Percentiles rank a stretch among this genome's conserved stretches.
phyloP scores from a whole-genome alignment of 2,113 vertebrate genomes.

The Gulo gulo region DNA sequence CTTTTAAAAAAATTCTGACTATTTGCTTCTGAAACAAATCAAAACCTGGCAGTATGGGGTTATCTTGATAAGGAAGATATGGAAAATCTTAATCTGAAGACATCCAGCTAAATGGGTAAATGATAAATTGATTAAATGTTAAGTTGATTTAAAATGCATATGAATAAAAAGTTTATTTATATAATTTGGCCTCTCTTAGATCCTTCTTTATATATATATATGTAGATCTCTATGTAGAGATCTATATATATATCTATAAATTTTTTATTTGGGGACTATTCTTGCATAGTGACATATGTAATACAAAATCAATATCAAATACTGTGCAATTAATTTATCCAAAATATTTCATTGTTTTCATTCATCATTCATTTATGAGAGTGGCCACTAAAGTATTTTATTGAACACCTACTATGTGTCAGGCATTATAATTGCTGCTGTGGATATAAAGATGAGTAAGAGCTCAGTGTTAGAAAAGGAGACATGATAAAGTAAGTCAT shows the following conservation, averaged over 20 bases:
- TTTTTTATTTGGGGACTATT: not conserved
- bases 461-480: not conserved
- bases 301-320: not conserved
- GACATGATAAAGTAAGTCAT: not conserved
- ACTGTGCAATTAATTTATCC: not conserved
- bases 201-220: not conserved
- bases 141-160: not conserved
- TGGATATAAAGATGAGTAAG: not conserved
- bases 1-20: not conserved
- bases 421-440: not conserved
- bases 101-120: not conserved
- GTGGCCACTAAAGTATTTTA: not conserved
- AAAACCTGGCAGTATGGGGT: not conserved
- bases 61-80: slow-evolving; percentile 29
- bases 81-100: slow-evolving; percentile 19
- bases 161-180: not conserved
- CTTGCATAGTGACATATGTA: not conserved
- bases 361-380: not conserved
- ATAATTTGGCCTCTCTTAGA: not conserved
- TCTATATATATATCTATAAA: too few species aligned
- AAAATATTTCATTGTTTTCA: not conserved
- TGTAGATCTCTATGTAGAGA: too few species aligned
- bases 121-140: not conserved
- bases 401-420: not conserved
- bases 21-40: slow-evolving; percentile 22